These are phyloP conservation scores for Blomia tropicalis DNA, from an alignment of 2,888 invertebrate species.

Conservation along the genomic window DNA sequence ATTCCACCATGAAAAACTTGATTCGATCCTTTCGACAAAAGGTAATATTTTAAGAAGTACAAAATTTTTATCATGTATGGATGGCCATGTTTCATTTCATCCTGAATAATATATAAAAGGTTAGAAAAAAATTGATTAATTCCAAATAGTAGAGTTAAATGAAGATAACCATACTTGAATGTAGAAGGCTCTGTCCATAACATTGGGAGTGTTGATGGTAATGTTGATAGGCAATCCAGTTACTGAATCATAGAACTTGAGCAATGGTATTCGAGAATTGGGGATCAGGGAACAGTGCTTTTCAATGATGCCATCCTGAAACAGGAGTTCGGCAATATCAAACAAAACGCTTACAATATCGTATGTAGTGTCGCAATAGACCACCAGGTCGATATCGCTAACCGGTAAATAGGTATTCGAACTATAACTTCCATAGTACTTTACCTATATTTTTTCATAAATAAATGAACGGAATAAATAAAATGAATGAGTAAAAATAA, in stretches of 20 bases:
- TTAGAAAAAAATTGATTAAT: too few relatives aligned
- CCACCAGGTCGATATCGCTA: constrained; percentile 12
- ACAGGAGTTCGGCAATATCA: background rate
- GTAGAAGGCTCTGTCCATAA: constrained; percentile 3
- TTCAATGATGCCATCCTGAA: constrained; percentile 7
- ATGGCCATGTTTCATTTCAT: background rate
- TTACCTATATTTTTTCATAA: background rate
- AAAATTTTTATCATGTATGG: background rate
- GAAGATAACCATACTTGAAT: background rate
- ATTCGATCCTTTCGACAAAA: background rate
- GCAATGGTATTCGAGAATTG: constrained; percentile 5
- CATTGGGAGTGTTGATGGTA: background rate
- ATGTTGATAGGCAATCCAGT: constrained; percentile 14
- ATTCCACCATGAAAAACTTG: constrained; percentile 12
- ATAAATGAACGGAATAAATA: background rate
- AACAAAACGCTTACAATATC: background rate
- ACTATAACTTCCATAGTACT: constrained; percentile 12
- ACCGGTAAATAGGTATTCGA: constrained; percentile 12
- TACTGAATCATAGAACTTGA: constrained; percentile 4
- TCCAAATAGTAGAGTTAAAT: too few relatives aligned
- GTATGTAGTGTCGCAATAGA: background rate
- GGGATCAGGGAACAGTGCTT: background rate
- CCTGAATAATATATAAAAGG: too few relatives aligned
- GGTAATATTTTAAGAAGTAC: constrained; percentile 6
- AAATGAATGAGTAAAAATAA: background rate